phyloP scores from a whole-genome alignment of 1,140 invertebrate genomes.

The Diachasma alloeum region DNA sequence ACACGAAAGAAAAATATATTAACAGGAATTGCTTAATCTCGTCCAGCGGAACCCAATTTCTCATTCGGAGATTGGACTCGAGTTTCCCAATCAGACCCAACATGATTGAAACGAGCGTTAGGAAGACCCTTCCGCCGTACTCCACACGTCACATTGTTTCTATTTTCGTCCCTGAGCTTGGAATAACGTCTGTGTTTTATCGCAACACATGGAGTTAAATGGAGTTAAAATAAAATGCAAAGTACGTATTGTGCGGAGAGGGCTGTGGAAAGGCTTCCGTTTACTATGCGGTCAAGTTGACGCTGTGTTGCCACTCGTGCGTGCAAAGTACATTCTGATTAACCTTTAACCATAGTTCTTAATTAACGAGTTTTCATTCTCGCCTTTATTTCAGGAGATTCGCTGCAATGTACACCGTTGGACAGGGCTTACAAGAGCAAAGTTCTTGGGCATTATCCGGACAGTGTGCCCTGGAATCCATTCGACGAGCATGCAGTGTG shows the following conservation, averaged over 20 bases:
- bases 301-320: neutral
- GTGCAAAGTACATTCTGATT: neutral
- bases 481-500: constrained; percentile 95
- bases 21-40: neutral
- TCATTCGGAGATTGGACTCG: neutral
- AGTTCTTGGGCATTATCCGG: constrained; percentile 93
- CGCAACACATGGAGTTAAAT: neutral
- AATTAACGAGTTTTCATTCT: constrained; percentile 10
- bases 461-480: constrained; percentile 88
- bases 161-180: neutral
- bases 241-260: neutral
- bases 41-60: neutral
- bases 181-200: neutral
- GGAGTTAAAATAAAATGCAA: neutral
- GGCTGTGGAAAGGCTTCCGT: neutral
- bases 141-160: neutral
- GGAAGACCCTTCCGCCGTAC: neutral
- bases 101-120: neutral
- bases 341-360: constrained; percentile 15
- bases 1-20: too few relatives aligned
- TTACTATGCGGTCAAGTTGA: neutral
- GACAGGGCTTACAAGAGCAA: constrained; percentile 94
- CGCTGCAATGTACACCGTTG: constrained; percentile 86
- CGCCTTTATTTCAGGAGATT: constrained; percentile 75
- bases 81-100: neutral